Base-by-base conservation (phyloP, 2,888 invertebrate species). In the Drosophila subsilvestris region DNA sequence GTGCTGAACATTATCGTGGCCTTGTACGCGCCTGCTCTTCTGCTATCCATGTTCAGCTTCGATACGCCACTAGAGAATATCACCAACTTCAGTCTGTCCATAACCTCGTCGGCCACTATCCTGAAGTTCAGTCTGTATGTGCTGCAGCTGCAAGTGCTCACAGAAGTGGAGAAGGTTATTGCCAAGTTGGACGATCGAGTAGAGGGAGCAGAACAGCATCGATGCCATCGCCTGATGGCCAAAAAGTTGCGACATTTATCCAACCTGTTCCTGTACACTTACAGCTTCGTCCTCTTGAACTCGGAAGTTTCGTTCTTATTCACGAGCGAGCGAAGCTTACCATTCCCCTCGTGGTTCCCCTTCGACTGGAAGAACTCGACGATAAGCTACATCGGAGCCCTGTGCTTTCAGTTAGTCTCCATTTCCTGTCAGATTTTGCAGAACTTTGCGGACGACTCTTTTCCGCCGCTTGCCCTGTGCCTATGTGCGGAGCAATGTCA, bases 301-400 rank as follows among this genome's bases (percentile, higher is more conserved):
- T n/a, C 65, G 0, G 53, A 27, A 3, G 0, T 51, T 2, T 22
- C 55, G 0, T 57, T 79, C 42, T 0, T 75, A 0, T 58, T 79
- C 12, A 25, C 27, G 0, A 18, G 17, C 0, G 47, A 71, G 5
- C 76, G 86, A 0, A 37, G 47, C 18, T 20, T 84, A n/a, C 80
- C 83, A 0, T 42, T 76, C n/a, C 74, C 78, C 1, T 37, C 63
- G 22, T 79, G 86, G 83, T 70, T 78, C 14, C 84, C 88, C 0
- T 42, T 75, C 22, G 75, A 87, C 27, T 84, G 86, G 83, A 29
- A 25, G 0, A 50, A 17, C 0, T 87, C 88, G 0, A 6, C 45
- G 29, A 2, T 9, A 0, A 55, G 49, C n/a, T 84, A 74, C 43
- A 6, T 51, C 0, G 1, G 67, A 6, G 72, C 71, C 0, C 17